Base-by-base conservation (phyloP, 2,797 vertebrate species). In the Aplochiton taeniatus region DNA sequence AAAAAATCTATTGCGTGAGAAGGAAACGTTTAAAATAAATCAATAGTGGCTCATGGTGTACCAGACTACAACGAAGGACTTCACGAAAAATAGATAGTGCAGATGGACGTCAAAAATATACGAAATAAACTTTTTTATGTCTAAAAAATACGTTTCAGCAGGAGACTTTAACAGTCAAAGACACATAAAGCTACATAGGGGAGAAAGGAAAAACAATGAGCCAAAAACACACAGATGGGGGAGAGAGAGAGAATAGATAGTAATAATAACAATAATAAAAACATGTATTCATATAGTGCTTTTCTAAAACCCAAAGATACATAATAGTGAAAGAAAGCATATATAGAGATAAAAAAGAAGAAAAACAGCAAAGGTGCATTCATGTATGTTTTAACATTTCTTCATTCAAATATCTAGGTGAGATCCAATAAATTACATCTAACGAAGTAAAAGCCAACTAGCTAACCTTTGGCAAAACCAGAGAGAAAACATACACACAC, bases 41-140 rank as follows among this genome's bases (percentile, higher is more conserved):
- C n/a, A n/a, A n/a, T n/a, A 66, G 58, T 51, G 50, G 42, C 13
- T 68, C 61, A n/a, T 73, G 67, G 45, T 65, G 69, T 64, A 69
- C 14, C 19, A 43, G 44, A 44, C 44, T 12, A 46, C 53, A 60
- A 56, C n/a, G 11, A 69, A 69, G 49, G 52, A 16, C 46, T 19
- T 66, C 56, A 18, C 43, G 16, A 69, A 62, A 65, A 69, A 59
- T 56, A 48, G 49, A 58, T 52, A 59, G 14, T 13, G 11, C 41
- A 6, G 45, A 44, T 58, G 8, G 44, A 50, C 13, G 49, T 18
- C 47, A 44, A 45, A 19, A 45, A 9, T 45, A 44, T 51, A 19
- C n/a, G n/a, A n/a, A n/a, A n/a, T n/a, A n/a, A n/a, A n/a, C n/a
- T n/a, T n/a, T n/a, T n/a, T n/a, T n/a, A n/a, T n/a, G n/a, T n/a